Base-by-base conservation (phyloP, 2,113 vertebrate species). In the Todiramphus saurophagus region DNA sequence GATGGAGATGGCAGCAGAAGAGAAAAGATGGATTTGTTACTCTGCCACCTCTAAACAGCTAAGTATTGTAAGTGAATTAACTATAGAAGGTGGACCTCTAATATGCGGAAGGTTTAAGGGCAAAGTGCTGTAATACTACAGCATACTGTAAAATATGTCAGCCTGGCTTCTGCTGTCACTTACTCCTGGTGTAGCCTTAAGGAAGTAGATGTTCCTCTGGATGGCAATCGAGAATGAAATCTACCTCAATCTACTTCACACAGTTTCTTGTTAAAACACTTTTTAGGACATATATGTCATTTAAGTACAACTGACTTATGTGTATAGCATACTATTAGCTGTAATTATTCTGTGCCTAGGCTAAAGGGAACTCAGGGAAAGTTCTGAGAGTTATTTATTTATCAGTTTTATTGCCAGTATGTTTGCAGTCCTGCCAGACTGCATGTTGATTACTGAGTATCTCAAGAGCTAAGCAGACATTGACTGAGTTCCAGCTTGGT, bases 401-500 rank as follows among this genome's bases (percentile, higher is more conserved):
- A 90, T 86, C 79, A 44, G 27, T 86, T 83, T 92, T 85, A 74
- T 77, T 74, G 50, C 87, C 90, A 68, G 51, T 90, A 31, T 37
- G 44, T 66, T 75, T 16, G 2, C 68, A 62, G 75, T 60, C 80
- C 76, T 94, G 83, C 82, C 83, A 96, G 90, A 92, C 94, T 89
- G 77, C 83, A 64, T 0, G 2, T 44, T 89, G 92, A 75, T 90
- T 96, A 60, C 89, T 89, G 43, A 83, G 60, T 72, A 68, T 94
- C 76, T 92, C 2, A 6, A 78, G 66, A 96, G 76, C 73, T 89
- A 90, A 96, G 92, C 90, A 94, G 92, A 83, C 35, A 1, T 72
- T 70, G 92, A 64, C 93, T 79, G 66, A 50, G n/a, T 81, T 93
- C 91, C 78, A 92, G 69, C 58, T 75, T 87, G 88, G 85, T 96